These are phyloP conservation scores for Notodonta ziczac DNA, from an alignment of 2,888 invertebrate species.

Conservation along the genomic window DNA sequence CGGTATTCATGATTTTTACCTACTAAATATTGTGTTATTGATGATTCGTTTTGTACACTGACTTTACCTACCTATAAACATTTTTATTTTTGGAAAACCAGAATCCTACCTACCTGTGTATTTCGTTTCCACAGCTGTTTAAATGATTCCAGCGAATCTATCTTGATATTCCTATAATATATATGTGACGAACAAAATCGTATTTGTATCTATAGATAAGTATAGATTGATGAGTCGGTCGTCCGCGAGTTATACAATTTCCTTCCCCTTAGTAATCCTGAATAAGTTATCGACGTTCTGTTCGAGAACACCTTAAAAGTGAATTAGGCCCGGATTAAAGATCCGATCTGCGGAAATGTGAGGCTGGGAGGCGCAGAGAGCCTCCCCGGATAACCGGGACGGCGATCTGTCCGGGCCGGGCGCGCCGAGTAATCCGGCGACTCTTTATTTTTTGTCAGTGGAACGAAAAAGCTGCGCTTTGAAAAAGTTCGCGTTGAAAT, in stretches of 20 bases:
- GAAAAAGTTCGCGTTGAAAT: conserved; percentile 28
- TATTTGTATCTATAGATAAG: too few relatives aligned
- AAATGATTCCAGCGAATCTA: too few relatives aligned
- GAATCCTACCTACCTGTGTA: too few relatives aligned
- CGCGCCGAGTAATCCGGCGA: conserved; percentile 27
- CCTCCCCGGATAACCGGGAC: conserved; percentile 14
- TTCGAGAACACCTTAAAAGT: conserved; percentile 37
- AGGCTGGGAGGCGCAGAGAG: conserved; percentile 15
- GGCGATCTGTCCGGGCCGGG: conserved; percentile 15
- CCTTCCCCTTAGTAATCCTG: conserved; percentile 16
- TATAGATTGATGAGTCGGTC: not conserved
- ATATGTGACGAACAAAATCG: not conserved
- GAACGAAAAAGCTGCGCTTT: conserved; percentile 31
- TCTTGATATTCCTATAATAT: too few relatives aligned
- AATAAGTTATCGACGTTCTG: conserved; percentile 30
- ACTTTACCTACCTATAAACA: too few relatives aligned
- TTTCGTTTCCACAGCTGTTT: too few relatives aligned
- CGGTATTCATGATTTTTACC: not conserved
- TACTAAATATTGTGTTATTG: not conserved
- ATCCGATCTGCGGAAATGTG: conserved; percentile 38
- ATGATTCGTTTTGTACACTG: not conserved
- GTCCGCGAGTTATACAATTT: conserved; percentile 5
- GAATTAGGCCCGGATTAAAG: conserved; percentile 43
- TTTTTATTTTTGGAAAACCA: too few relatives aligned
- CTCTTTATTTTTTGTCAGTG: conserved; percentile 42